These are phyloP conservation scores for Puntigrus tetrazona DNA, from an alignment of 2,113 vertebrate genomes.

Conservation along the genomic window DNA sequence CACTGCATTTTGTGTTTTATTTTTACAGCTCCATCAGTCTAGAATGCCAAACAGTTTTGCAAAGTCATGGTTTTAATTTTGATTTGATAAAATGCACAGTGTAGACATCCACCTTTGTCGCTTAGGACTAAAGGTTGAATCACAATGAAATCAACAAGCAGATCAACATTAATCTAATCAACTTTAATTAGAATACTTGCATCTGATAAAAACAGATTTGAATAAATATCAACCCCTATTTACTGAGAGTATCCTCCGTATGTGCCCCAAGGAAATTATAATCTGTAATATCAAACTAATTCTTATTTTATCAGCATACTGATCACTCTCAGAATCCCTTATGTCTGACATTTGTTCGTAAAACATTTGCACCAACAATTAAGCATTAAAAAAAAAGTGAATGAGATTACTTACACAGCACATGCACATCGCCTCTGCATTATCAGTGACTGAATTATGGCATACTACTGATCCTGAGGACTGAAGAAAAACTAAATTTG, in stretches of 20 bases:
- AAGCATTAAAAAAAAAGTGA: slow-evolving; percentile 8
- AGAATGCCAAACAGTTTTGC: neutral
- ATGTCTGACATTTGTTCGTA: slow-evolving; percentile 50
- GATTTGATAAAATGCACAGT: slow-evolving; percentile 13
- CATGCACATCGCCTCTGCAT: neutral
- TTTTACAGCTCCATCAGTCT: neutral
- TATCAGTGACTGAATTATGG: neutral
- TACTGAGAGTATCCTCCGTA: neutral
- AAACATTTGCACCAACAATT: neutral
- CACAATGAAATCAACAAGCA: neutral
- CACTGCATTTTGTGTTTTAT: neutral
- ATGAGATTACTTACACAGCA: neutral
- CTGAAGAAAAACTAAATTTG: neutral
- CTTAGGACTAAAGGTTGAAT: neutral
- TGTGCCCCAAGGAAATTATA: neutral
- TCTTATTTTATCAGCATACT: slow-evolving; percentile 4
- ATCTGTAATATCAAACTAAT: neutral
- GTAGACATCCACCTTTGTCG: neutral
- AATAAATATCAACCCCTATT: slow-evolving; percentile 8
- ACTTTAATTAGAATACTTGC: neutral
- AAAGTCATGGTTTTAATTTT: neutral
- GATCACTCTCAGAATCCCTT: slow-evolving; percentile 20
- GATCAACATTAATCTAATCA: neutral
- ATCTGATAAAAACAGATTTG: neutral
- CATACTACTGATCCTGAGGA: slow-evolving; percentile 44